phyloP scores from a whole-genome alignment of 1,140 invertebrate species.

The Musca vetustissima region DNA sequence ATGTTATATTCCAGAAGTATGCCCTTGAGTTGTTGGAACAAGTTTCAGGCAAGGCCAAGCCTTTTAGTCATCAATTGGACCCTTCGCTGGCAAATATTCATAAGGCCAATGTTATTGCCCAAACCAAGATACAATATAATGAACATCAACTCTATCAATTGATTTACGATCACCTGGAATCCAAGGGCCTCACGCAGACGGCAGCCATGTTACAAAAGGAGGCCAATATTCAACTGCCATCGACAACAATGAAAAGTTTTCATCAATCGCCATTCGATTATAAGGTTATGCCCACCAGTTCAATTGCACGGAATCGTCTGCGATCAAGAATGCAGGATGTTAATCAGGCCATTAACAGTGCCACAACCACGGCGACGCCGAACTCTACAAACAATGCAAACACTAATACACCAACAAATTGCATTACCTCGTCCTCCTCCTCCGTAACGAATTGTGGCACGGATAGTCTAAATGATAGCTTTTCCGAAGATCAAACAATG shows the following conservation, averaged over 20 bases:
- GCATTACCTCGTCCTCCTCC: background rate
- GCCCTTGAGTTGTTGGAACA: conserved; percentile 87
- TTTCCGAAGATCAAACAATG: conserved; percentile 6
- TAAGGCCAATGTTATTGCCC: conserved; percentile 91
- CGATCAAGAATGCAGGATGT: conserved; percentile 50
- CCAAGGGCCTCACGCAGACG: conserved; percentile 73
- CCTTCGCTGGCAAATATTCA: conserved; percentile 84
- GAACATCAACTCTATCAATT: conserved; percentile 89
- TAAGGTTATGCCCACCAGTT: conserved; percentile 38
- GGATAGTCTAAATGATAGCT: conserved; percentile 27
- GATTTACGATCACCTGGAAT: conserved; percentile 84
- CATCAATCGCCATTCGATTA: conserved; percentile 62
- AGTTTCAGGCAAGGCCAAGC: conserved; percentile 89
- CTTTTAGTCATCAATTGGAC: conserved; percentile 76
- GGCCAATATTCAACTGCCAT: conserved; percentile 64
- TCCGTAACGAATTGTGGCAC: background rate
- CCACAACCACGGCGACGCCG: background rate
- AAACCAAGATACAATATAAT: conserved; percentile 92
- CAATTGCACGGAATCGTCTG: conserved; percentile 41
- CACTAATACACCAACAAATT: background rate
- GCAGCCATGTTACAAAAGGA: conserved; percentile 76
- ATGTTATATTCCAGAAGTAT: conserved; percentile 95
- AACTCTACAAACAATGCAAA: too few relatives aligned
- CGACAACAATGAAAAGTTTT: conserved; percentile 39
- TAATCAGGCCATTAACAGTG: conserved; percentile 42